Conservation (phyloP, 2,113 vertebrate genomes). For the Chrysemys picta region DNA sequence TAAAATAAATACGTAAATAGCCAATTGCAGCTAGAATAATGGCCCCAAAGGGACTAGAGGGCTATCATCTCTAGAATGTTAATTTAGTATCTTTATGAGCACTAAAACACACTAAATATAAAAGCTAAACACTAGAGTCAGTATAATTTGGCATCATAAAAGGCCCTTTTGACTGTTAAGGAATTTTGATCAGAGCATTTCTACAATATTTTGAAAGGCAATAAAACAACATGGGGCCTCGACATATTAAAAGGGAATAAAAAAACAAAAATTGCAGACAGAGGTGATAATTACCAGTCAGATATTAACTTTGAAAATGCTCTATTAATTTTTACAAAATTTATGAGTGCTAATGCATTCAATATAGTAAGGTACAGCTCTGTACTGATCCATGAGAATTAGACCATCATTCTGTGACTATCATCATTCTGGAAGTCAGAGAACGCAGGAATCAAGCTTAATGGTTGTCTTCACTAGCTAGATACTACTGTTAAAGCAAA, state of each 20-base stretch:
- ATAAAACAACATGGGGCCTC: background rate
- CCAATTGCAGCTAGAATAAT: background rate
- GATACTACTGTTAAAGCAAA: background rate
- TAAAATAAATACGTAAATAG: background rate
- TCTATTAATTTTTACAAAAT: constrained; percentile 59
- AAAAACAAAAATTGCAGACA: constrained; percentile 31
- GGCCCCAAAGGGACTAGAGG: background rate
- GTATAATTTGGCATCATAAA: background rate
- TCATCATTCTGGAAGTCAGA: background rate
- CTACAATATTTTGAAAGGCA: background rate
- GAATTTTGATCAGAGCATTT: background rate
- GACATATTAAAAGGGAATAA: constrained; percentile 37
- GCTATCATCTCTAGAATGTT: background rate
- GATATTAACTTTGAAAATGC: constrained; percentile 40
- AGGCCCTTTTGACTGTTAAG: rapidly evolving
- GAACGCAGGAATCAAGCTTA: background rate
- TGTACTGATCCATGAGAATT: constrained; percentile 30
- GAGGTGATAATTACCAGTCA: constrained; percentile 54
- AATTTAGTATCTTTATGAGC: background rate
- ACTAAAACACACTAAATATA: rapidly evolving
- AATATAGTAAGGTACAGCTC: constrained; percentile 11
- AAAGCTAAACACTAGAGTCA: background rate
- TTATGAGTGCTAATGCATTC: constrained; percentile 45
- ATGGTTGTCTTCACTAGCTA: background rate
- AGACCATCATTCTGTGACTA: constrained; percentile 44